These are phyloP conservation scores for Sebastes matsubarae DNA, from an alignment of 2,797 vertebrate genomes.

Conservation along the genomic window DNA sequence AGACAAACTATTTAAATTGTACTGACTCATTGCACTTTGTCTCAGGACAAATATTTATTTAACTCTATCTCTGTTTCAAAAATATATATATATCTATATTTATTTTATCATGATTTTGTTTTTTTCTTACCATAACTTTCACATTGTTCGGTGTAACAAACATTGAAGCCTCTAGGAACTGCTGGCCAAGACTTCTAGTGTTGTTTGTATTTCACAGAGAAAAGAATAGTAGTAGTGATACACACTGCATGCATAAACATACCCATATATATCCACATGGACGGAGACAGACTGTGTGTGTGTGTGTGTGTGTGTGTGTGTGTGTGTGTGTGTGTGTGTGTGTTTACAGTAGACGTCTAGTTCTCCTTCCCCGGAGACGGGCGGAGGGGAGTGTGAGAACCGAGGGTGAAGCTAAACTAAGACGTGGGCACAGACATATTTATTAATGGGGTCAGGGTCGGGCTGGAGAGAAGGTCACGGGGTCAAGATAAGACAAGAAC, in stretches of 20 bases:
- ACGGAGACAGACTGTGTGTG: constrained; percentile 10
- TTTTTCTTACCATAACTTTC: background rate
- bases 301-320: constrained; percentile 50
- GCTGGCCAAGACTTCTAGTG: background rate
- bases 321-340: constrained; percentile 48
- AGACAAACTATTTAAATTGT: background rate
- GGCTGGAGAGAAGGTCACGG: background rate
- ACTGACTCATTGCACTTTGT: background rate
- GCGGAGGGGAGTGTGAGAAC: constrained; percentile 62
- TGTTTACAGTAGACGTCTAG: constrained; percentile 41
- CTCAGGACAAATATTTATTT: background rate
- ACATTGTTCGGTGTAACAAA: background rate
- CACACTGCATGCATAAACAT: background rate
- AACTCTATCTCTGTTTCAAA: background rate
- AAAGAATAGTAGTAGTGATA: background rate
- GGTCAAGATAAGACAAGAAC: constrained; percentile 17
- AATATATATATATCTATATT: background rate
- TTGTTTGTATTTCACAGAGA: background rate
- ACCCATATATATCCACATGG: background rate
- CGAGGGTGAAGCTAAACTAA: constrained; percentile 52
- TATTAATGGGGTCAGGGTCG: constrained; percentile 42
- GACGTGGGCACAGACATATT: constrained; percentile 53
- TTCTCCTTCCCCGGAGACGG: constrained; percentile 66
- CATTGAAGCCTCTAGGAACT: background rate
- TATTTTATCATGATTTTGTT: background rate